These are phyloP conservation scores for Embiotoca jacksoni DNA, from an alignment of 2,113 vertebrate genomes.

Conservation along the genomic window DNA sequence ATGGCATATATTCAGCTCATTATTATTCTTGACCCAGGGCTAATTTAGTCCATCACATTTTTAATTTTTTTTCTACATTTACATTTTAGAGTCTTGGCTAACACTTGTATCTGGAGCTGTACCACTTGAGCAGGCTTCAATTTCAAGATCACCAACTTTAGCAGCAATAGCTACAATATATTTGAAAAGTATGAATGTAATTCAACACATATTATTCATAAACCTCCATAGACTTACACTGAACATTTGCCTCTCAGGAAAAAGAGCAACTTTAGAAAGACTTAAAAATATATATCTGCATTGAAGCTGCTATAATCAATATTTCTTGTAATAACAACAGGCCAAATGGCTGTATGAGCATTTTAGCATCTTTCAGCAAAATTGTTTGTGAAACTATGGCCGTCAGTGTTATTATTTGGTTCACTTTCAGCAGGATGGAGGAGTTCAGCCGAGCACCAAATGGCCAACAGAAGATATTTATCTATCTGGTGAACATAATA, in stretches of 20 bases:
- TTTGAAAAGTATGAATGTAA: neutral
- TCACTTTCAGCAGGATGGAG: too few species aligned
- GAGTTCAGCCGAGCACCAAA: too few species aligned
- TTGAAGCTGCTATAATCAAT: neutral
- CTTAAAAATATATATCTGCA: neutral
- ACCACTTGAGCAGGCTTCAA: neutral
- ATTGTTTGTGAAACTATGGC: too few species aligned
- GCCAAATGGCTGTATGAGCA: neutral
- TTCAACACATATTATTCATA: neutral
- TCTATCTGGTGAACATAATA: too few species aligned
- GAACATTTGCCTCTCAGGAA: neutral
- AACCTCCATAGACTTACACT: neutral
- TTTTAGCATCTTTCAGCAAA: too few species aligned
- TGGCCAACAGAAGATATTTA: too few species aligned
- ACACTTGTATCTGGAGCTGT: conserved; percentile 26
- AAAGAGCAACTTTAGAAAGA: neutral
- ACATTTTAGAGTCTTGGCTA: conserved; percentile 30
- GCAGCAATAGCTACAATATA: neutral
- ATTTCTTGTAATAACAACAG: neutral
- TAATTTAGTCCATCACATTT: conserved; percentile 31
- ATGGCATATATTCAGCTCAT: conserved; percentile 32
- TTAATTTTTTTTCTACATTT: conserved; percentile 20
- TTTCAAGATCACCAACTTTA: neutral
- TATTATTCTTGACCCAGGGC: conserved; percentile 38
- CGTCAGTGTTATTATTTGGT: too few species aligned